Evolutionary conservation across 1,140 invertebrate species (phyloP), one percentile per base, ranked within the genome.

Genomic region (Drosophila lacertosa): DNA sequence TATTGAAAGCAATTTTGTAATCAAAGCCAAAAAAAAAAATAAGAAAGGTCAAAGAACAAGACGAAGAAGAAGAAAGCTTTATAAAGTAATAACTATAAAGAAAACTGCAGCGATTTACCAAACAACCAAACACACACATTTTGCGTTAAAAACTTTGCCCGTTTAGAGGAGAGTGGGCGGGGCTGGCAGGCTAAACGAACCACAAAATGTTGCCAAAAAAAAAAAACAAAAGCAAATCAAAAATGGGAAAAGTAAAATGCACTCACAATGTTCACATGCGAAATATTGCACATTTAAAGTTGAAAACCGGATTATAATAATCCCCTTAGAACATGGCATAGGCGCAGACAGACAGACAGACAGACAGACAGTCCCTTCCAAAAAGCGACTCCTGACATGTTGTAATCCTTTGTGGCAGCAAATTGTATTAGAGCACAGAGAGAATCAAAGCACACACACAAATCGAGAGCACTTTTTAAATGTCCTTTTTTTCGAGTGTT

Each of bases 71-170:
- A 66, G 39, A 75, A 72, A 72, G 66, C 80, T 76, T 66, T 86
- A 77, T 75, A 86, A 86, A 81, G 77, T 88, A 86, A 86, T 86
- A 86, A 81, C 81, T 68, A 86, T 86, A 88, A 81, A 80, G 82
- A 77, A 81, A 77, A 81, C 62, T 81, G 77, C 65, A 81, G 62
- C 77, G 65, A 74, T 80, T 86, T 83, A 67, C 58, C 59, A 40
- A 42, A 22, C 55, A 18, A 0, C 13, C 13, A 33, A 15, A 16
- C 42, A 15, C 47, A 33, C 9, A 53, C 13, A 66, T 13, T 58
- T 44, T 26, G 53, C 35, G 48, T 20, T 16, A 63, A 82, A 82
- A 82, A 82, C 44, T 77, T 82, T 77, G 47, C 63, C 51, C 74
- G 76, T 81, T 45, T 16, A 24, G 7, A 64, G 24, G 20, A 10